Conservation (phyloP, 1,140 invertebrate species). For the Drosophila sp. region DNA sequence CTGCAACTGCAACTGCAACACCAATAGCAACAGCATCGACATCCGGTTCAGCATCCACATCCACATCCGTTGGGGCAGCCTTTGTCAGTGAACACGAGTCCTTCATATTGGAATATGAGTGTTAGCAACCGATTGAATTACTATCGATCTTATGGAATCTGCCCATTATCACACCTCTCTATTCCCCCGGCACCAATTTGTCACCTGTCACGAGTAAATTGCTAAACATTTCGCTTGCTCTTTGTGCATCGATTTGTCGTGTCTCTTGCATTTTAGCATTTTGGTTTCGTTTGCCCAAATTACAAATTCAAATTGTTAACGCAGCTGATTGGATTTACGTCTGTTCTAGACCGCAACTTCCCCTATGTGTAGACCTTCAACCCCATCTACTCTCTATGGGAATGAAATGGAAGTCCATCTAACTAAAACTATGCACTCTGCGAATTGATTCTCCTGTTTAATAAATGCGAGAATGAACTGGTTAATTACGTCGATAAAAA, state of each 20-base stretch:
- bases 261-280: slow-evolving; percentile 10
- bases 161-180: neutral
- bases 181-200: neutral
- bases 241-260: slow-evolving; percentile 16
- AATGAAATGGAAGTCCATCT: slow-evolving; percentile 2
- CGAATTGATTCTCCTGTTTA: too few species aligned
- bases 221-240: slow-evolving; percentile 12
- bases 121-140: slow-evolving; percentile 71
- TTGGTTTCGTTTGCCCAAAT: slow-evolving; percentile 40
- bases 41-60: slow-evolving; percentile 21
- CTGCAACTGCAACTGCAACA: slow-evolving; percentile 18
- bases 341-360: neutral
- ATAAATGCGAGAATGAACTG: too few species aligned
- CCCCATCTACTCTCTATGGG: too few species aligned
- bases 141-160: slow-evolving; percentile 48
- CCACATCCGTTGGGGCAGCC: slow-evolving; percentile 28
- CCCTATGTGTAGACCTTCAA: too few species aligned
- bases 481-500: too few species aligned
- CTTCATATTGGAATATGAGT: slow-evolving; percentile 82
- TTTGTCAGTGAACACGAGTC: slow-evolving; percentile 51
- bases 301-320: slow-evolving; percentile 78
- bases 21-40: slow-evolving; percentile 20
- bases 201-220: slow-evolving; percentile 35
- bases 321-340: slow-evolving; percentile 48
- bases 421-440: too few species aligned